Base-by-base conservation (phyloP, 2,113 vertebrate genomes). In the Saimiri boliviensis region DNA sequence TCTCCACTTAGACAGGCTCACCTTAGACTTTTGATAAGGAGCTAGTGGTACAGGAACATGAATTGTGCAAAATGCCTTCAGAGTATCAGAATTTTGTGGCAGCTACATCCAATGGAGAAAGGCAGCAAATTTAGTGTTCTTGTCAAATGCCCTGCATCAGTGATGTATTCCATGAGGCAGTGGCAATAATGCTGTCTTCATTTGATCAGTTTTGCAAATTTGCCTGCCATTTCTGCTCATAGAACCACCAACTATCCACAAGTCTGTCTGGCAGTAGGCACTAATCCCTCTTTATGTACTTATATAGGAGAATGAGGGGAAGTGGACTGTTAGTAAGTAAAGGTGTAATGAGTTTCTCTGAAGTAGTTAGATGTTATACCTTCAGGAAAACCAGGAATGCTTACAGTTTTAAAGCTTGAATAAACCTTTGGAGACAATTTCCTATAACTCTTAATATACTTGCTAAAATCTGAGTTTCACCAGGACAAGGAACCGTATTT, bases 381-480 rank as follows among this genome's bases (percentile, higher is more conserved):
- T 89, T 20, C 54, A 93, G 70, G 60, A 12, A 83, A 86, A 89
- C 77, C 21, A 56, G 56, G 32, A 85, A 88, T 54, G 54, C 10
- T 27, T 87, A 21, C 12, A 60, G 4, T 40, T 74, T n/a, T 56
- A 70, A 70, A 86, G 9, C 19, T 47, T 70, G 5, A 56, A 42
- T 79, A 86, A 86, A 92, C 89, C 8, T 91, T 93, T 35, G 96
- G 40, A 85, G 23, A 52, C 16, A 63, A 49, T 54, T 5, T n/a
- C 3, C 95, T 88, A 60, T 23, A 70, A 52, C 4, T 84, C 3
- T 52, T 58, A 35, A 1, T 35, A 58, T 6, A 54, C 1, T 56
- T 56, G 10, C n/a, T 35, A 32, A 30, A 54, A 77, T 85, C 23
- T 89, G 27, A 76, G 32, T 81, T 81, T 95, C 37, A 49, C 30